Conservation (phyloP, 2,888 invertebrate genomes). For the Agriopis leucophaearia region DNA sequence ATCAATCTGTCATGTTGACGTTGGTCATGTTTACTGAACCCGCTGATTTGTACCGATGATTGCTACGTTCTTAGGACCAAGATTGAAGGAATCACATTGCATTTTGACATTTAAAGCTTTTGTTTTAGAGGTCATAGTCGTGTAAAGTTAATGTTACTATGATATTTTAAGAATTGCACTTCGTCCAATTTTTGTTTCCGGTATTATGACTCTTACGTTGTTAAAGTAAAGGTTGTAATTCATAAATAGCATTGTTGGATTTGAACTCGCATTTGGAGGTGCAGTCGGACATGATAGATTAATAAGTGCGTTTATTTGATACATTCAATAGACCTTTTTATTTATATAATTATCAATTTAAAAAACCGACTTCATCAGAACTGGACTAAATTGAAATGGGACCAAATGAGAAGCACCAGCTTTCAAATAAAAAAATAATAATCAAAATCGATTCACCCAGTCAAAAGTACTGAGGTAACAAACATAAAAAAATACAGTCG, state of each 20-base stretch:
- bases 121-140: not conserved
- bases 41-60: conserved; percentile 49
- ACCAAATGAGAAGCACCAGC: too few species aligned
- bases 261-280: too few species aligned
- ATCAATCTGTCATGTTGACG: conserved; percentile 63
- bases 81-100: conserved; percentile 7
- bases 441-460: too few species aligned
- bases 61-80: conserved; percentile 41
- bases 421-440: too few species aligned
- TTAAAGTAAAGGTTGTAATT: not conserved
- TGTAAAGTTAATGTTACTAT: not conserved
- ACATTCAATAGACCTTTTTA: too few species aligned
- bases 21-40: conserved; percentile 50
- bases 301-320: too few species aligned
- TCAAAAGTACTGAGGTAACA: too few species aligned
- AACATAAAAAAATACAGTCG: too few species aligned
- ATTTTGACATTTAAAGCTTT: conserved; percentile 11
- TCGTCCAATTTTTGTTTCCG: too few species aligned
- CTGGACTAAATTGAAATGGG: too few species aligned
- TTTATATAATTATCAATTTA: too few species aligned
- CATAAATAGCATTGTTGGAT: not conserved
- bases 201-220: not conserved
- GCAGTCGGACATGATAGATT: not conserved
- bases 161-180: not conserved
- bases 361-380: too few species aligned